phyloP scores from a whole-genome alignment of 2,888 invertebrate species.

The Polyommatus iphigenia region DNA sequence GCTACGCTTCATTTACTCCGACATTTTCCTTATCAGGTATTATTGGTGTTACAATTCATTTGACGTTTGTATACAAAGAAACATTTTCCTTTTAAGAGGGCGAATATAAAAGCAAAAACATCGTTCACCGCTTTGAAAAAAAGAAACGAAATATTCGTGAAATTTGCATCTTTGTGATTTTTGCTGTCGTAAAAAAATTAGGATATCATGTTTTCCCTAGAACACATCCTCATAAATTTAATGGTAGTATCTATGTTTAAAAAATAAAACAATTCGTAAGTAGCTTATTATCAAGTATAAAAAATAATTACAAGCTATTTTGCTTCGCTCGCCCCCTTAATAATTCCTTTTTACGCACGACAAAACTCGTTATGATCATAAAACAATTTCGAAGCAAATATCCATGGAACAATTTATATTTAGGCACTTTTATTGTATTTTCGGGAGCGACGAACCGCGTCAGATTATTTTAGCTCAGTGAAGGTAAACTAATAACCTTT shows the following conservation, averaged over 20 bases:
- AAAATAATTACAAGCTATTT: too few relatives aligned
- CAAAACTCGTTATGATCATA: background rate
- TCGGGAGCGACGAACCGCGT: background rate
- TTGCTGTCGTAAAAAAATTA: too few relatives aligned
- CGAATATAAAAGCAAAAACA: too few relatives aligned
- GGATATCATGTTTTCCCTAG: too few relatives aligned
- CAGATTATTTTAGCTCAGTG: background rate
- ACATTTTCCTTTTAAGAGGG: background rate
- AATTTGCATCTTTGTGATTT: too few relatives aligned
- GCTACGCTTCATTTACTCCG: background rate
- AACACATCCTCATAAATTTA: too few relatives aligned
- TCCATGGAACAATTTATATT: background rate
- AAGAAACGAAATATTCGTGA: too few relatives aligned
- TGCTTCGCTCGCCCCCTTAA: background rate
- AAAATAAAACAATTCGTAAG: too few relatives aligned
- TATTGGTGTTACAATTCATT: background rate
- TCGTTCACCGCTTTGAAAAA: too few relatives aligned
- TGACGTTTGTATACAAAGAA: constrained; percentile 4
- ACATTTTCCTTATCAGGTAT: background rate
- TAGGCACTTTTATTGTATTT: background rate
- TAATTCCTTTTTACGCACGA: background rate
- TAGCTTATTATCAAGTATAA: too few relatives aligned
- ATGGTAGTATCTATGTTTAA: too few relatives aligned
- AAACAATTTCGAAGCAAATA: background rate
- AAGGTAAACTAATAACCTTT: background rate